These are phyloP conservation scores for Eudemis profundana DNA, from an alignment of 2,888 invertebrate genomes.

Conservation along the genomic window DNA sequence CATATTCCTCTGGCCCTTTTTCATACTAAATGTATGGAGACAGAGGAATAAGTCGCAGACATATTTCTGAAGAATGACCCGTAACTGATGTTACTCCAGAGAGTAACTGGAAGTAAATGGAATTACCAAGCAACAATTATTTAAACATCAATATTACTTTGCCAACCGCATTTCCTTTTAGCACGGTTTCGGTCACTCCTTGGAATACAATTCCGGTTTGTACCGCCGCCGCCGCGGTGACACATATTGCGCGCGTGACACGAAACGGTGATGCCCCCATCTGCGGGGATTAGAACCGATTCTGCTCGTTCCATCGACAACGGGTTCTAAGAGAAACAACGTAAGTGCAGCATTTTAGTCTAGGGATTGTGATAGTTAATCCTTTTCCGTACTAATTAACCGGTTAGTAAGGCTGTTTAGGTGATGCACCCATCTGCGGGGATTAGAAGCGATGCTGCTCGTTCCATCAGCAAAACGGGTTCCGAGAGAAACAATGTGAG, in stretches of 20 bases:
- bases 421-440: constrained; percentile 52
- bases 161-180: not conserved
- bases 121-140: not conserved
- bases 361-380: no score
- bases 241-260: constrained; percentile 66
- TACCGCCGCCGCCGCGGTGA: constrained; percentile 48
- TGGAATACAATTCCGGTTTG: constrained; percentile 4
- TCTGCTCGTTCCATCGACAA: constrained; percentile 6
- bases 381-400: no score
- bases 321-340: not conserved
- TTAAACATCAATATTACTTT: not conserved
- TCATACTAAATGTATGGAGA: no score
- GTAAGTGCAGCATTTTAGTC: no score
- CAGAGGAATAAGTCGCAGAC: no score
- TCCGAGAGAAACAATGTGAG: not conserved
- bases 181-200: not conserved
- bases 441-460: constrained; percentile 1
- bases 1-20: no score
- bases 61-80: no score
- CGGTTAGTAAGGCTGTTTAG: no score
- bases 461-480: not conserved
- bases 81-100: no score
- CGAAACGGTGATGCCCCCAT: constrained; percentile 56
- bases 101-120: no score
- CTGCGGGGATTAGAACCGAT: constrained; percentile 34